Percentiles rank a stretch among this genome's conserved stretches.
Evolutionary conservation across 2,888 invertebrate species (phyloP).

Genomic region (Ecliptopera silaceata): DNA sequence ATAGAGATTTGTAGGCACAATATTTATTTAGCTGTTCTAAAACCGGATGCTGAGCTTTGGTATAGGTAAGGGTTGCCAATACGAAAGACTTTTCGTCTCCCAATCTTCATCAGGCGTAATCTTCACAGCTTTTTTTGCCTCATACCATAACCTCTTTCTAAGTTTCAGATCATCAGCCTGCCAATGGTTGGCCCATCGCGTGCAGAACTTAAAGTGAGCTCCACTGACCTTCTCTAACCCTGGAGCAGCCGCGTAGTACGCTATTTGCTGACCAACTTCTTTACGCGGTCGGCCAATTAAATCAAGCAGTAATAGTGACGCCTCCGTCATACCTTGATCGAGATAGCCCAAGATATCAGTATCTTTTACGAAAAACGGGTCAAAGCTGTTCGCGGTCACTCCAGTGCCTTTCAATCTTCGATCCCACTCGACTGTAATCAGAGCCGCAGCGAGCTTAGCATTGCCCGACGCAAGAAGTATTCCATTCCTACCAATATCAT

Average conservation of each 20-base stretch:
- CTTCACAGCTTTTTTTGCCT: constrained; percentile 59
- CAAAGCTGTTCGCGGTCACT: constrained; percentile 86
- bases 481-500: constrained; percentile 60
- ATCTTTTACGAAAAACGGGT: constrained; percentile 71
- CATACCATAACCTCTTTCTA: constrained; percentile 59
- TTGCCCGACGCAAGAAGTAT: constrained; percentile 55
- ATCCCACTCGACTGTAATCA: constrained; percentile 84
- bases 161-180: constrained; percentile 49
- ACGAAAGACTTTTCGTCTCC: constrained; percentile 15
- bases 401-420: constrained; percentile 78
- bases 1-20: background rate
- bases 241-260: constrained; percentile 60
- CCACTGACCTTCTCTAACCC: constrained; percentile 56
- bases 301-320: constrained; percentile 5
- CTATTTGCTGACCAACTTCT: constrained; percentile 62
- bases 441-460: constrained; percentile 84
- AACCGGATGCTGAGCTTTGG: background rate
- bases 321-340: background rate
- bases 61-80: constrained; percentile 5
- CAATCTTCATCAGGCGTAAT: constrained; percentile 51
- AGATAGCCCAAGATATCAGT: constrained; percentile 44
- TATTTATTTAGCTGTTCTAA: background rate
- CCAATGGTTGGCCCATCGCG: constrained; percentile 61
- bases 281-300: constrained; percentile 62
- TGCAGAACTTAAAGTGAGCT: constrained; percentile 63